Conservation (phyloP, 2,113 vertebrate species). For the Ammodytes dubius region DNA sequence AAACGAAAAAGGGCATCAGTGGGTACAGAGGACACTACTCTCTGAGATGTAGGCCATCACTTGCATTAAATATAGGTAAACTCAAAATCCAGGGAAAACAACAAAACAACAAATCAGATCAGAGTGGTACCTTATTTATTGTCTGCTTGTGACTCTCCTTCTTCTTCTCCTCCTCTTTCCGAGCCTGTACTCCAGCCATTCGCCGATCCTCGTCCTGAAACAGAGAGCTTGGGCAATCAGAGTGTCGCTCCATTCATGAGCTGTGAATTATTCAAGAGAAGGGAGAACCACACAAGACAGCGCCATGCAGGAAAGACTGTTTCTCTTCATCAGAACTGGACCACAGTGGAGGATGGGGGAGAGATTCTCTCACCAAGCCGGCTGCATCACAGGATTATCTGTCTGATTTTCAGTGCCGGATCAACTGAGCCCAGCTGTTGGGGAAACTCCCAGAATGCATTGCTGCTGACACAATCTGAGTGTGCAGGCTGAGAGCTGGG, state of each 20-base stretch:
- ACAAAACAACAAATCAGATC: slow-evolving; percentile 19
- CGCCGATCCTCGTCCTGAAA: slow-evolving; percentile 98
- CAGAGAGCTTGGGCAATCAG: slow-evolving; percentile 67
- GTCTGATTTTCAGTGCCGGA: slow-evolving; percentile 70
- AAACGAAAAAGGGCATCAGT: not conserved
- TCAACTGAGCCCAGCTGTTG: slow-evolving; percentile 78
- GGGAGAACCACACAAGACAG: slow-evolving; percentile 53
- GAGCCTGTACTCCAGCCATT: slow-evolving; percentile 91
- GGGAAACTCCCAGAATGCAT: slow-evolving; percentile 81
- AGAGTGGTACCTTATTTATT: slow-evolving; percentile 90
- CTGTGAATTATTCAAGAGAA: slow-evolving; percentile 68
- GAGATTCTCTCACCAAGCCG: slow-evolving; percentile 48
- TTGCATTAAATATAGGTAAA: not conserved
- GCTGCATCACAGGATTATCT: slow-evolving; percentile 78
- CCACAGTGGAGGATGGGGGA: slow-evolving; percentile 43
- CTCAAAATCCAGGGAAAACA: slow-evolving; percentile 20
- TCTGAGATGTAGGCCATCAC: not conserved
- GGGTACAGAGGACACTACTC: not conserved
- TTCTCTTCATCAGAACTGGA: slow-evolving; percentile 34
- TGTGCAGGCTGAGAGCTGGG: slow-evolving; percentile 52
- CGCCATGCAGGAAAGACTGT: slow-evolving; percentile 22
- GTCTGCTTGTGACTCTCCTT: slow-evolving; percentile 94
- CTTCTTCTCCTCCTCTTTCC: slow-evolving; percentile 97
- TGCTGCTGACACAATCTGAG: slow-evolving; percentile 70
- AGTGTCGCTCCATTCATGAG: slow-evolving; percentile 65